Percentiles rank a stretch among this genome's conserved stretches.
phyloP scores from a whole-genome alignment of 2,113 vertebrate genomes.

The Hoplias malabaricus region DNA sequence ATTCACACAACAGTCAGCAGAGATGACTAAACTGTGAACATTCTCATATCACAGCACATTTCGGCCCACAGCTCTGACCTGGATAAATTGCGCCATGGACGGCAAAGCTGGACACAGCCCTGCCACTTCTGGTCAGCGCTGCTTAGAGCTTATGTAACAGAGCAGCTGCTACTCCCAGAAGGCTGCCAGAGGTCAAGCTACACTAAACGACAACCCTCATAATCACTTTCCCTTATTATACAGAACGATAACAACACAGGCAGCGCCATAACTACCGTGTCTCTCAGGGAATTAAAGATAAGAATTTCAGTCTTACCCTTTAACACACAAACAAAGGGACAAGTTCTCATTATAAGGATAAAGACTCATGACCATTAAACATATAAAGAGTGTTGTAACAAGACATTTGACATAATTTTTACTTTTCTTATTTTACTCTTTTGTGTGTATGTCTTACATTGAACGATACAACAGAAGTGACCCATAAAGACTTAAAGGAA shows the following conservation, averaged over 20 bases:
- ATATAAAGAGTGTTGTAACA: background rate
- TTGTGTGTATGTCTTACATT: too few species aligned
- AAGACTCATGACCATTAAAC: background rate
- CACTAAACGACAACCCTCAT: conserved; percentile 20
- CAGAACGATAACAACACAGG: conserved; percentile 11
- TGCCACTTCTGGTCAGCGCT: background rate
- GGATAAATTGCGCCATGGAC: background rate
- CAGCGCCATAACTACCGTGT: conserved; percentile 21
- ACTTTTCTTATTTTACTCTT: too few species aligned
- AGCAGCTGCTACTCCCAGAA: background rate
- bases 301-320: conserved; percentile 21
- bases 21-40: background rate
- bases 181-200: background rate
- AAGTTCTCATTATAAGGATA: background rate
- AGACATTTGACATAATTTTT: background rate
- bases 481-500: too few species aligned
- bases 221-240: conserved; percentile 29
- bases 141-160: background rate
- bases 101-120: background rate
- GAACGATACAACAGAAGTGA: too few species aligned
- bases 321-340: background rate
- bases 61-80: background rate
- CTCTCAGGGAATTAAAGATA: conserved; percentile 13
- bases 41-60: background rate
- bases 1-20: background rate